Conservation (phyloP, 2,888 invertebrate species). For the Aradus depressus region DNA sequence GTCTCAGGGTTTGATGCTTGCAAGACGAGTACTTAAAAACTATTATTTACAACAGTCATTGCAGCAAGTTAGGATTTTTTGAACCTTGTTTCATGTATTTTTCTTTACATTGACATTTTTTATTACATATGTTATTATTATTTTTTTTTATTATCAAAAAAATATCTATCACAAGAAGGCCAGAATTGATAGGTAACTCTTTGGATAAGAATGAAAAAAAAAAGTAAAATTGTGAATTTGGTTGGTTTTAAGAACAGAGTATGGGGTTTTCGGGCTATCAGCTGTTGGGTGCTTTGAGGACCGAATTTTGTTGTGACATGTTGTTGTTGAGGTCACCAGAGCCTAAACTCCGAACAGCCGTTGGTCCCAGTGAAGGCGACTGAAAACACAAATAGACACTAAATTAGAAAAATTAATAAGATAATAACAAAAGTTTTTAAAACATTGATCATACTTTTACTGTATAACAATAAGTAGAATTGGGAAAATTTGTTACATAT, state of each 20-base stretch:
- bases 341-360: conserved; percentile 23
- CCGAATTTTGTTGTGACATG: conserved; percentile 44
- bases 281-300: conserved; percentile 25
- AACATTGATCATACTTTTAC: background rate
- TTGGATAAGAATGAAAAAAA: background rate
- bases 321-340: conserved; percentile 56
- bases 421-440: background rate
- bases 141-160: conserved; percentile 1
- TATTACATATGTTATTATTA: too few relatives aligned
- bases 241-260: background rate
- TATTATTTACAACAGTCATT: conserved; percentile 16
- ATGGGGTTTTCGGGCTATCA: conserved; percentile 20
- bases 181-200: conserved; percentile 11
- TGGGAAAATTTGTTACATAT: background rate
- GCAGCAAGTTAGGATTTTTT: conserved; percentile 5
- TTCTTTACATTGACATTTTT: too few relatives aligned
- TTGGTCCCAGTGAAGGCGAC: conserved; percentile 21
- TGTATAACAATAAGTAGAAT: background rate
- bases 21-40: conserved; percentile 11
- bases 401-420: background rate
- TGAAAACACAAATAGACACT: conserved; percentile 12
- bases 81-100: too few relatives aligned
- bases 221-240: background rate
- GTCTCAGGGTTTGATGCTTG: conserved; percentile 10
- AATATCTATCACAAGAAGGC: conserved; percentile 17